These are phyloP conservation scores for Psittacula echo DNA, from an alignment of 2,797 vertebrate species.

Conservation along the genomic window DNA sequence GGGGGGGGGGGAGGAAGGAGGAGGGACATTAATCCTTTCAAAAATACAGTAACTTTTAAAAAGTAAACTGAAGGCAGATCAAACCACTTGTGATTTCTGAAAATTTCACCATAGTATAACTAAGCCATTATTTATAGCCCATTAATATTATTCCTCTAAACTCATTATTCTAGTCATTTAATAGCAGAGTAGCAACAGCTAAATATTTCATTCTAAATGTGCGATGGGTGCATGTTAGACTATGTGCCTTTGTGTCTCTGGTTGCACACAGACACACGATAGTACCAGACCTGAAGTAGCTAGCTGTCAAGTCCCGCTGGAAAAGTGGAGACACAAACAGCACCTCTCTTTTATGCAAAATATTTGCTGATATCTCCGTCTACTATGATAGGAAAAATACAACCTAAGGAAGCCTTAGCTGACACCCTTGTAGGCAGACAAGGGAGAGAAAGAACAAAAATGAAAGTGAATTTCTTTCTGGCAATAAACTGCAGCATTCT, in stretches of 20 bases:
- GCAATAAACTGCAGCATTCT: neutral
- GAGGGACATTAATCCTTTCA: neutral
- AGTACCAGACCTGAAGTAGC: neutral
- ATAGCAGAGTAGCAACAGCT: neutral
- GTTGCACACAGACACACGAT: accelerated
- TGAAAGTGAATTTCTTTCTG: neutral
- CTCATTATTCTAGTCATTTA: neutral
- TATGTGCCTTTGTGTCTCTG: neutral
- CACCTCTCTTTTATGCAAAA: neutral
- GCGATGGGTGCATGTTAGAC: neutral
- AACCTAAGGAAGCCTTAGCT: neutral
- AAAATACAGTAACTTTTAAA: neutral
- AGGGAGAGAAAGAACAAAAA: neutral
- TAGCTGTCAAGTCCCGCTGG: neutral
- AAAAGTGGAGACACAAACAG: neutral
- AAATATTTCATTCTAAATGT: neutral
- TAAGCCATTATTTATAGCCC: neutral
- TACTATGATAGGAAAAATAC: neutral
- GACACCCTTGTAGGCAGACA: neutral
- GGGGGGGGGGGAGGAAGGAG: too few species aligned
- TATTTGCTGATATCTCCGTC: neutral
- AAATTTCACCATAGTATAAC: neutral
- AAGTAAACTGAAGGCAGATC: neutral
- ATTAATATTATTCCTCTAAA: neutral
- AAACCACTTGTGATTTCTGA: neutral